Evolutionary conservation across 1,140 invertebrate genomes (phyloP), one percentile per base, ranked within the genome.

Genomic region (Conus betulinus): DNA sequence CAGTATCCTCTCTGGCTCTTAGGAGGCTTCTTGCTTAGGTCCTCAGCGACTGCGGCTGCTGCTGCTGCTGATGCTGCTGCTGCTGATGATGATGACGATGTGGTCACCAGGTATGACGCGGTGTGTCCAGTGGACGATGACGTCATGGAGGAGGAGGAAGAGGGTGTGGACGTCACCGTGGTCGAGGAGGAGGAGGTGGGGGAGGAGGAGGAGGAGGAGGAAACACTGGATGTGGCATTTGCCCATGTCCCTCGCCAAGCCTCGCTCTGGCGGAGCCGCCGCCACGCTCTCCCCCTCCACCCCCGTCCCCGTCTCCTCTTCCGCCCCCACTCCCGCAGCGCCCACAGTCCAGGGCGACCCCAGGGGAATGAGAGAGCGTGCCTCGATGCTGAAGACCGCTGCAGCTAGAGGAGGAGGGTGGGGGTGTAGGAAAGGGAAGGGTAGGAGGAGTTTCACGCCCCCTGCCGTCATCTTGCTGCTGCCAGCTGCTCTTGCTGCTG

Each of bases 121-220:
- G 67, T 20, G 13, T 11, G 7, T 20, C 7, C 23, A 74, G 17
- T 20, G 7, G 67, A n/a, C 6, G 67, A n/a, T 11, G 67, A n/a
- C 13, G 67, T 74, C 13, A 20, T 23, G 67, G 67, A n/a, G 67
- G 25, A 17, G 27, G 76, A 5, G 27, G 76, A 78, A 7, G 76
- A 78, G 25, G 27, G 7, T 7, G 27, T 39, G 8, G 76, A 39
- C 7, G 76, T 39, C 8, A 27, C 6, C 27, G 76, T 7, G 27
- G 39, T 13, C 7, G 76, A 8, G 20, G 76, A 39, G 20, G n/a
- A 17, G 17, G 27, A 39, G 39, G 76, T 0, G 39, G n/a, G 87
- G 87, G 78, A 88, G 87, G 23, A 87, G 86, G 87, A 87, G 89
- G 13, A 71, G 17, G 55, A 71, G 78, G 82, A 39, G 25, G 79